These are phyloP conservation scores for Kryptopterus vitreolus DNA, from an alignment of 2,797 vertebrate genomes.

Conservation along the genomic window DNA sequence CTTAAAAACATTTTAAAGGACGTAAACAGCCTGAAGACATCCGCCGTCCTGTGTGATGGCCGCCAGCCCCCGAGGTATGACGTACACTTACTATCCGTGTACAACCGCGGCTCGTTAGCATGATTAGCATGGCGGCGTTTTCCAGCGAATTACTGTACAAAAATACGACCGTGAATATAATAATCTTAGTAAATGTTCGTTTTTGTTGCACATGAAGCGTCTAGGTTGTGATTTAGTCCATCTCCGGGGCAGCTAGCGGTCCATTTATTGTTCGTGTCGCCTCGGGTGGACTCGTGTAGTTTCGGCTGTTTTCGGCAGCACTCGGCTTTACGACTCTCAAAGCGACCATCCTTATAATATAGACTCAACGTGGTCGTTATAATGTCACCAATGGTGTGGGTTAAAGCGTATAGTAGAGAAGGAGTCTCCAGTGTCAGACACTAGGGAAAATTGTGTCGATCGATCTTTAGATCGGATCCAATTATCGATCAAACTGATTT, in stretches of 20 bases:
- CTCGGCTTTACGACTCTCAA: neutral
- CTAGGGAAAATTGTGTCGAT: too few relatives aligned
- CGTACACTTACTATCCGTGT: too few relatives aligned
- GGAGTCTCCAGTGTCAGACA: too few relatives aligned
- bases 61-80: slow-evolving; percentile 69
- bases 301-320: neutral
- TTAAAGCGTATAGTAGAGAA: neutral
- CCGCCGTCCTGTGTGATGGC: slow-evolving; percentile 69
- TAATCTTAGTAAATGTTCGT: neutral
- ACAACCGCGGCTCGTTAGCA: neutral
- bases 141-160: neutral
- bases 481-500: too few relatives aligned
- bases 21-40: slow-evolving; percentile 52
- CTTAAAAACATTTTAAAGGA: slow-evolving; percentile 46
- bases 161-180: neutral
- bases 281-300: neutral
- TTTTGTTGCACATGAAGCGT: too few relatives aligned
- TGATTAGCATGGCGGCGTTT: neutral
- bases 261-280: neutral
- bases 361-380: too few relatives aligned
- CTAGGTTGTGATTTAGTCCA: neutral
- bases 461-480: too few relatives aligned
- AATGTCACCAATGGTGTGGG: neutral
- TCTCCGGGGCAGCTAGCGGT: neutral
- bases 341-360: too few relatives aligned